phyloP scores from a whole-genome alignment of 2,113 vertebrate genomes.

The Empidonax alnorum region DNA sequence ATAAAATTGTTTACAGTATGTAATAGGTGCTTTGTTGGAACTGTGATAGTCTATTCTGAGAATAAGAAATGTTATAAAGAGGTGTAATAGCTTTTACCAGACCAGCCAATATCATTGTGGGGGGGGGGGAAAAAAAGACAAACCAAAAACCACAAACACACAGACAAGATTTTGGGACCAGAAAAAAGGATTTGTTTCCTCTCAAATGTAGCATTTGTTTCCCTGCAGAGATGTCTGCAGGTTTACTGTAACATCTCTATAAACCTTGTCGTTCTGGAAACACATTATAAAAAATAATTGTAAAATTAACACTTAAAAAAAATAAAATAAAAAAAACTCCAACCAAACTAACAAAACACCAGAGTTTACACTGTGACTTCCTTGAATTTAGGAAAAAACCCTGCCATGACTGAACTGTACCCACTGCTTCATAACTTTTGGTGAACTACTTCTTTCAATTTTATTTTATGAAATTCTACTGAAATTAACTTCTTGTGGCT shows the following conservation, averaged over 20 bases:
- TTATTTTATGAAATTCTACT: conserved; percentile 77
- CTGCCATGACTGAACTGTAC: neutral
- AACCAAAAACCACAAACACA: no score
- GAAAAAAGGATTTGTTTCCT: neutral
- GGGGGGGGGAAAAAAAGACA: no score
- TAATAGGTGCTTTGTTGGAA: neutral
- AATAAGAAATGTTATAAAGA: neutral
- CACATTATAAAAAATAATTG: neutral
- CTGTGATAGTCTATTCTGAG: neutral
- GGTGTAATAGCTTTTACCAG: neutral
- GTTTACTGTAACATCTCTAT: neutral
- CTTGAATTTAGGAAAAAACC: neutral
- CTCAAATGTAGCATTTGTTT: neutral
- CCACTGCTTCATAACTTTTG: neutral
- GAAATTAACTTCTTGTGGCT: conserved; percentile 74
- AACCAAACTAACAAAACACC: neutral
- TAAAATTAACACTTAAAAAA: neutral
- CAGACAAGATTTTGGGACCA: neutral
- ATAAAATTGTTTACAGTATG: neutral
- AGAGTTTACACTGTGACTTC: neutral
- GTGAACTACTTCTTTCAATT: conserved; percentile 68
- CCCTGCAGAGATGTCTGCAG: neutral
- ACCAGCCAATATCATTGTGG: neutral
- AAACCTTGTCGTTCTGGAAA: neutral
- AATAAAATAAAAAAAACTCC: neutral